Base-by-base conservation (phyloP, 2,888 invertebrate genomes). In the Cataglyphis altisquamis region DNA sequence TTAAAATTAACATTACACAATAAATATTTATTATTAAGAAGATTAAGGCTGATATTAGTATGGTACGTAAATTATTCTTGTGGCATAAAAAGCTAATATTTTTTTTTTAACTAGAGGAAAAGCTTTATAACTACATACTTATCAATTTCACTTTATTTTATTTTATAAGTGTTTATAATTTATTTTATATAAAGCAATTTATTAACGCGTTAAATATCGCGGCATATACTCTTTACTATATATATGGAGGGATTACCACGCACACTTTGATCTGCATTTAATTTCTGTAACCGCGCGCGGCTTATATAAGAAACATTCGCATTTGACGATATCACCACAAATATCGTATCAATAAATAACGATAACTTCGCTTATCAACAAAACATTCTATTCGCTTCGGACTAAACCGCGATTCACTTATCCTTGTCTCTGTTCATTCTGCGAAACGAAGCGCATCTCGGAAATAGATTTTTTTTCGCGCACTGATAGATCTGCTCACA, bases 271-370 rank as follows among this genome's bases (percentile, higher is more conserved):
- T 64, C 8, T n/a, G 18, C 36, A 66, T 75, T 48, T 48, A 64
- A 64, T 75, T 64, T 64, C n/a, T 45, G 9, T 15, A n/a, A 15
- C 15, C 48, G 4, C 18, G 9, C 36, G 36, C 0, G 4, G 21
- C 36, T 52, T 75, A 66, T 12, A 64, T 75, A 75, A 66, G 52
- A 55, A 67, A 15, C 29, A 68, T 45, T 45, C 15, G 21, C 41
- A 41, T 41, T 68, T 41, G 55, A 67, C 15, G 15, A 39, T 39
- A 39, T 67, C 55, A 12, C 15, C 36, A 29, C 18, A 9, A 55
- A 77, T n/a, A 12, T 12, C 15, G 6, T n/a, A 55, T 77, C 39
- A 55, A 77, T 77, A 77, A 77, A 67, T 75, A 75, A 63, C 18
- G 64, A 77, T 77, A 67, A 39, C 25, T 55, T 55, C n/a, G 67